Evolutionary conservation across 2,797 vertebrate genomes (phyloP), one percentile per base, ranked within the genome.

Genomic region (Falco peregrinus): DNA sequence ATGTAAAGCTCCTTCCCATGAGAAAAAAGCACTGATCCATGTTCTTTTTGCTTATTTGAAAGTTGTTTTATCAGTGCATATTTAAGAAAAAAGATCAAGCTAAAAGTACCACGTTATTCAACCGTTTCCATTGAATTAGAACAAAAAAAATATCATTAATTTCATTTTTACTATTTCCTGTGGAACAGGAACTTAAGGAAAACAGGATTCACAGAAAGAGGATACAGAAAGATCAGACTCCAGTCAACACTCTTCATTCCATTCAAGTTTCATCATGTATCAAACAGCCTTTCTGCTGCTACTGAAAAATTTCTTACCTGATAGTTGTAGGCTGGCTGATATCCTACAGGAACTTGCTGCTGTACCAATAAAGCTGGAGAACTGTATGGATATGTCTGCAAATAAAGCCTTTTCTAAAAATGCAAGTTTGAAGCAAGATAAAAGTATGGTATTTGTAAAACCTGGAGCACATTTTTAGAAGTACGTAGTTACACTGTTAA

Each of bases 311-410:
- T 24, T 91, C 73, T 7, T 96, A 98, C 98, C 98, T 98, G 98
- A 37, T 98, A 98, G 95, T 95, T 98, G 87, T 98, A 98, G 59
- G 98, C 68, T 5, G 98, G 98, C 31, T 98, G 98, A 84, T 98
- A 98, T 10, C 98, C 94, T 47, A 98, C 48, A 63, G 98, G 97
- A 86, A 97, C 94, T 79, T 98, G 98, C 51, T 95, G 98, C 69
- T 97, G 97, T 65, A 98, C 93, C 86, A 98, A 4, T 47, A 98
- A 78, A 84, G 98, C 54, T 74, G 98, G 97, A 29, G 98, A 97
- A 86, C n/a, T 98, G 47, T 98, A 98, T 15, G 98, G 97, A 26
- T 98, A 98, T 4, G 98, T 85, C 98, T 98, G 60, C 67, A 97
- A 93, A 86, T 10, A 82, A 73, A 92, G 4, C 0, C 20, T 48